Evolutionary conservation across 2,797 vertebrate species (phyloP), one percentile per base, ranked within the genome.

Genomic region (Urophycis tenuis): DNA sequence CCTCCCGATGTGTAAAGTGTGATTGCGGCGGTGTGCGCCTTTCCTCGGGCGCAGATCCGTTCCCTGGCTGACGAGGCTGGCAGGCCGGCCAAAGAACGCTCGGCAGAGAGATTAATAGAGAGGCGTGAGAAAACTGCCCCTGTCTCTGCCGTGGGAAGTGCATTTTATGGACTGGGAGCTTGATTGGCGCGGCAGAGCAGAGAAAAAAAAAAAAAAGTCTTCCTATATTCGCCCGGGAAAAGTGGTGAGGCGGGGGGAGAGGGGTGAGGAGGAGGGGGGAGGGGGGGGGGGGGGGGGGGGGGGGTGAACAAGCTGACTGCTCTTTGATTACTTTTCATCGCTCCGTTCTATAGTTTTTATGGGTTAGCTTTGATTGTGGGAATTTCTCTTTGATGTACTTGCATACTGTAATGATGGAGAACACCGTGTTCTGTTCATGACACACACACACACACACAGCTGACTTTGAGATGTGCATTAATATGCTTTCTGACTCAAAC

Each of bases 11-110:
- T 67, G n/a, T 67, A 67, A 67, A 67, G 29, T 67, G 60, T 25
- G 10, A 70, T 79, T 15, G 80, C 84, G 80, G 81, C 79, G 74
- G 70, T 75, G 45, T 34, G 77, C 29, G 25, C 10, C 12, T 67
- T 78, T 81, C 81, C 78, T 84, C 33, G 7, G 67, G 53, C 71
- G 32, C 73, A 73, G 70, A 19, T 41, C 34, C 31, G 34, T 64
- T 67, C 60, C 64, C 70, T 33, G 74, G 76, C 78, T 73, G 77
- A 79, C 72, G 74, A 75, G 67, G 82, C 14, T 79, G 71, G 34
- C 75, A 69, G 78, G 35, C 10, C n/a, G 41, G 72, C 77, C 45
- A 80, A 32, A 35, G 45, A 71, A 75, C 71, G 22, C 34, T 78
- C 12, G 17, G 60, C 1, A 64, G 69, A 75, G 74, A 45, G 25